A percentile compares a stretch with the other conserved stretches of the same genome.
Conservation (phyloP, 1,140 invertebrate species). For the Orius laevigatus region DNA sequence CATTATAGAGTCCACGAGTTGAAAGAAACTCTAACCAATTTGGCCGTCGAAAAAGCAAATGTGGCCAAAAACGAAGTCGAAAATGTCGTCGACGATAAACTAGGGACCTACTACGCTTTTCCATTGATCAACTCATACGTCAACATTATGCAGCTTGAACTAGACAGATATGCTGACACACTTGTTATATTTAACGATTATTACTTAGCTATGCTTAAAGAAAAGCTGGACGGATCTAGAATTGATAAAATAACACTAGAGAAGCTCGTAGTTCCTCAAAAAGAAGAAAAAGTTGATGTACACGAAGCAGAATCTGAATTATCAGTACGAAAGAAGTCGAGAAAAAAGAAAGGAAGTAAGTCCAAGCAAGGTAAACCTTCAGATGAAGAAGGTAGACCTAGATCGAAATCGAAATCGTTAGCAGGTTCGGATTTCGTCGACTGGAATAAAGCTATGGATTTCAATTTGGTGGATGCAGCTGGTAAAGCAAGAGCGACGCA, state of each 20-base stretch:
- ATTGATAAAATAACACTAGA: not conserved
- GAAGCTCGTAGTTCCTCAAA: not conserved
- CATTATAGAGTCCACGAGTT: slow-evolving; percentile 13
- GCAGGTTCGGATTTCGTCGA: too few species aligned
- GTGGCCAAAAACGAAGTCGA: not conserved
- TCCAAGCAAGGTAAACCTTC: too few species aligned
- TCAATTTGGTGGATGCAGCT: too few species aligned
- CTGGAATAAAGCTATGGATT: too few species aligned
- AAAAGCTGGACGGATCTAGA: not conserved
- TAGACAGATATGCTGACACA: slow-evolving; percentile 13
- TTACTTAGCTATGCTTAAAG: slow-evolving; percentile 2
- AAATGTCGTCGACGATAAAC: slow-evolving; percentile 7
- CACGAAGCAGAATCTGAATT: slow-evolving; percentile 2
- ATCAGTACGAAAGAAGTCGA: too few species aligned
- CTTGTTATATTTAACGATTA: slow-evolving; percentile 15
- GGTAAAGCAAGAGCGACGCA: too few species aligned
- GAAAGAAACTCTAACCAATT: slow-evolving; percentile 3
- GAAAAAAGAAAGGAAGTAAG: too few species aligned
- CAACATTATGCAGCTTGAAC: slow-evolving; percentile 12
- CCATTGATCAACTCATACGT: slow-evolving; percentile 5
- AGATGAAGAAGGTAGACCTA: too few species aligned
- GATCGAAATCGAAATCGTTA: too few species aligned
- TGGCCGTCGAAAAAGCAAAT: slow-evolving; percentile 5
- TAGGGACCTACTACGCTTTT: slow-evolving; percentile 5
- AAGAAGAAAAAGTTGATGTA: not conserved